Base-by-base conservation (phyloP, 1,140 invertebrate species). In the Samia ricini region DNA sequence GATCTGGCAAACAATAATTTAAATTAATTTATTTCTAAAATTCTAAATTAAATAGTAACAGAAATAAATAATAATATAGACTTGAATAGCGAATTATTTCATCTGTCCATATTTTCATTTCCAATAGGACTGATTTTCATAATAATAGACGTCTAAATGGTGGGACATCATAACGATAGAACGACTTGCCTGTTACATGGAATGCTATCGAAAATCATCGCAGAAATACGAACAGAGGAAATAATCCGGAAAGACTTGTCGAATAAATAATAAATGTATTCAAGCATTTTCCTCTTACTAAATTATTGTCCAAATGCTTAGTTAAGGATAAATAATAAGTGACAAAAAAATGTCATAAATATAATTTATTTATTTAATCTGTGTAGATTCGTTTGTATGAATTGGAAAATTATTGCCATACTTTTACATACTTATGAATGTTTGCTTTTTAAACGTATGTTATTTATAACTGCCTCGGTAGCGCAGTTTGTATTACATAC, bases 211-310 rank as follows among this genome's bases (percentile, higher is more conserved):
- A 24, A 29, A 60, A 54, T 60, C 58, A 60, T 18, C 12, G 22
- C 24, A 58, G 26, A 58, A 60, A 60, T 60, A 42, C 26, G 58
- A 60, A 60, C 58, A 22, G 49, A 51, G 59, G 59, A 54, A 60
- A 54, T 60, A 60, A 24, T 49, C 59, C 49, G 59, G 59, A 60
- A 60, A 60, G 49, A 50, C 50, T 54, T 51, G 15, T 50, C 29
- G 59, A 60, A 60, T 60, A 54, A 60, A 60, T 60, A 60, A 60
- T 59, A 59, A 59, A 50, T 48, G 12, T 49, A 59, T 59, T 59
- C 57, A 50, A 59, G 20, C 26, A 8, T 50, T 59, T 59, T 59
- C n/a, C 57, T 42, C 33, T 42, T 42, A 42, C 4, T 42, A 42
- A 42, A 42, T 15, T 42, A 15, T 36, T 36, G 33, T 42, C n/a